Conservation (phyloP, 37 sponge, comb jelly and placozoan species). For the Amphimedon queenslandica region DNA sequence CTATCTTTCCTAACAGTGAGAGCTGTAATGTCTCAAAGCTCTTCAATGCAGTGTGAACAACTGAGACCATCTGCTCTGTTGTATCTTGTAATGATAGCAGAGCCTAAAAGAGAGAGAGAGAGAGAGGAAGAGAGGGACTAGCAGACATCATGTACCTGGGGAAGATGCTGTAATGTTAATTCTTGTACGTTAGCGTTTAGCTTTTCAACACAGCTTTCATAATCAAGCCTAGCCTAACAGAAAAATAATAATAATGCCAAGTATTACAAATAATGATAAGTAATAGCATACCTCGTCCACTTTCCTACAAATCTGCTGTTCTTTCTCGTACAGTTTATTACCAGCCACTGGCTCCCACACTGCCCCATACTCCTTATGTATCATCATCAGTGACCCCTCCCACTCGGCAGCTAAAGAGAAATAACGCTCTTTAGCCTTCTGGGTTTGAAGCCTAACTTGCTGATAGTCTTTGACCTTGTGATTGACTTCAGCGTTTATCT, state of each 20-base stretch:
- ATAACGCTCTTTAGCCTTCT: constrained; percentile 34
- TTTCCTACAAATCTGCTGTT: constrained; percentile 17
- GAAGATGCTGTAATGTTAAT: constrained; percentile 17
- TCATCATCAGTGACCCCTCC: constrained; percentile 35
- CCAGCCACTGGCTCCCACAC: constrained; percentile 46
- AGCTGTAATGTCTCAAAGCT: constrained; percentile 41
- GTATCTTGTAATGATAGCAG: constrained; percentile 9
- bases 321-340: constrained; percentile 59
- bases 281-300: constrained; percentile 42
- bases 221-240: constrained; percentile 25
- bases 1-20: not conserved
- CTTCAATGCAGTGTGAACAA: constrained; percentile 36
- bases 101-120: too few species aligned
- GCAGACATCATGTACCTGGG: too few species aligned
- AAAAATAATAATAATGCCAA: not conserved
- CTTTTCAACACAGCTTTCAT: constrained; percentile 1
- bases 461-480: constrained; percentile 23
- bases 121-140: too few species aligned
- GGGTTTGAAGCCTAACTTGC: not conserved
- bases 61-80: constrained; percentile 46
- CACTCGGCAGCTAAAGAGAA: constrained; percentile 39
- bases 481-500: constrained; percentile 14
- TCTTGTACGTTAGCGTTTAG: constrained; percentile 15
- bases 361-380: constrained; percentile 50
- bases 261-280: too few species aligned